phyloP scores from a whole-genome alignment of 1,140 invertebrate genomes.

The Parapsyche elsis region DNA sequence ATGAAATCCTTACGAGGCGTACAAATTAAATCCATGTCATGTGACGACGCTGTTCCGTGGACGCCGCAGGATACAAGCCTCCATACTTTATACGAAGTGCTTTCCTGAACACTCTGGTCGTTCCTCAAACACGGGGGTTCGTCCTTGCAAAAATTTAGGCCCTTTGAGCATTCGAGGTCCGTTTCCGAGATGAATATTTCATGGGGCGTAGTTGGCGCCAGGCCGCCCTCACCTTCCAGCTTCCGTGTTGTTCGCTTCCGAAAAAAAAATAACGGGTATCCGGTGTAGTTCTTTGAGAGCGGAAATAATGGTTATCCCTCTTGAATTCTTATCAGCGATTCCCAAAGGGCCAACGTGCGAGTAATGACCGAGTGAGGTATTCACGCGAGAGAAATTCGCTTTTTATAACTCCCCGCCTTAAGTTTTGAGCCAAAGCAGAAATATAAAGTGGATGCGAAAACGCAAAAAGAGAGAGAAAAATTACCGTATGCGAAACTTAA shows the following conservation, averaged over 20 bases:
- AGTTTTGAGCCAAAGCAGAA: too few relatives aligned
- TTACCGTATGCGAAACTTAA: too few relatives aligned
- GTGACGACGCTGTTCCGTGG: neutral
- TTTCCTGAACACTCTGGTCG: conserved; percentile 25
- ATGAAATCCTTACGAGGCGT: too few relatives aligned
- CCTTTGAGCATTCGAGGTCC: conserved; percentile 37
- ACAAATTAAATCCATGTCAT: conserved; percentile 27
- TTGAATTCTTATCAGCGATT: conserved; percentile 34
- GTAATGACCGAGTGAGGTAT: conserved; percentile 19
- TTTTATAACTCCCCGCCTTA: neutral
- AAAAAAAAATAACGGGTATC: conserved; percentile 17
- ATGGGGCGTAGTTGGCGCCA: conserved; percentile 34
- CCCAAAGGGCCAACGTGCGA: conserved; percentile 20
- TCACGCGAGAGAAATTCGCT: neutral
- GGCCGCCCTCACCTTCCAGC: neutral
- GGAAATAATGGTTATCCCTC: conserved; percentile 40
- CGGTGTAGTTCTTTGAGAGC: conserved; percentile 27
- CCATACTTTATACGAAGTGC: conserved; percentile 21
- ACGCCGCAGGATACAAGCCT: neutral
- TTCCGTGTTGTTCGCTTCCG: conserved; percentile 16
- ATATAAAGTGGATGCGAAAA: too few relatives aligned
- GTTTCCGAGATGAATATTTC: conserved; percentile 43
- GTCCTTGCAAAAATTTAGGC: conserved; percentile 30
- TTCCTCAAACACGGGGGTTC: conserved; percentile 31
- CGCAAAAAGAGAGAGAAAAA: too few relatives aligned